Evolutionary conservation across 2,113 vertebrate species (phyloP).

Genomic region (Myotis lucifugus): DNA sequence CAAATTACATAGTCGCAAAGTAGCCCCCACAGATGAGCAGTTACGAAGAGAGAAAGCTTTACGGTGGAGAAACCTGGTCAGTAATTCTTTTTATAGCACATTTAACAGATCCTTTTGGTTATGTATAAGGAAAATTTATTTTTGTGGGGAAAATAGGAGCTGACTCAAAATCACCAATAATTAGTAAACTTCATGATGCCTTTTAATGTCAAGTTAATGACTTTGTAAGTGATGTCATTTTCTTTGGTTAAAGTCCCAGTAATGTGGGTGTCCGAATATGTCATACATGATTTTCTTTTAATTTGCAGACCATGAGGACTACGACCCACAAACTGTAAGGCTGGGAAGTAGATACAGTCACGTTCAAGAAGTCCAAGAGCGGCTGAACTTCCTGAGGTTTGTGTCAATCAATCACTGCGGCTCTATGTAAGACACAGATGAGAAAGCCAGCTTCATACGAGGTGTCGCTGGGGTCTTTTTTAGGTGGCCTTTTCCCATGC

Average conservation of each 20-base stretch:
- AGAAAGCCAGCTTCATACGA: neutral
- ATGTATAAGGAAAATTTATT: neutral
- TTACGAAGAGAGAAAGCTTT: neutral
- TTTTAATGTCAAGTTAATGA: slow-evolving; percentile 8
- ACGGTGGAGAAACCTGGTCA: neutral
- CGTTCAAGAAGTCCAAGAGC: slow-evolving; percentile 98
- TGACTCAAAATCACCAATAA: neutral
- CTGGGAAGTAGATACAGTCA: slow-evolving; percentile 98
- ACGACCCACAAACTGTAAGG: slow-evolving; percentile 98
- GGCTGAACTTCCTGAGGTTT: slow-evolving; percentile 97
- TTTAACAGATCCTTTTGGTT: neutral
- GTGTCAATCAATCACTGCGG: slow-evolving; percentile 64
- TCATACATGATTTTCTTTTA: slow-evolving; percentile 65
- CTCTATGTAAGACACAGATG: slow-evolving; percentile 12
- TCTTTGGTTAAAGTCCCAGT: neutral
- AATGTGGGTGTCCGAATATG: slow-evolving; percentile 19
- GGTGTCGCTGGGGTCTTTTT: neutral
- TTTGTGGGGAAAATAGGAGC: neutral
- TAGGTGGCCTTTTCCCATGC: neutral
- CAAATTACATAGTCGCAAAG: neutral
- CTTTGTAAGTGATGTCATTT: slow-evolving; percentile 12
- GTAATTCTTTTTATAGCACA: neutral
- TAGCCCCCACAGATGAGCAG: neutral
- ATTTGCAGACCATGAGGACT: slow-evolving; percentile 94
- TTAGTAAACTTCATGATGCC: neutral